phyloP scores from a whole-genome alignment of 2,888 invertebrate genomes.

The Cerceris rybyensis region DNA sequence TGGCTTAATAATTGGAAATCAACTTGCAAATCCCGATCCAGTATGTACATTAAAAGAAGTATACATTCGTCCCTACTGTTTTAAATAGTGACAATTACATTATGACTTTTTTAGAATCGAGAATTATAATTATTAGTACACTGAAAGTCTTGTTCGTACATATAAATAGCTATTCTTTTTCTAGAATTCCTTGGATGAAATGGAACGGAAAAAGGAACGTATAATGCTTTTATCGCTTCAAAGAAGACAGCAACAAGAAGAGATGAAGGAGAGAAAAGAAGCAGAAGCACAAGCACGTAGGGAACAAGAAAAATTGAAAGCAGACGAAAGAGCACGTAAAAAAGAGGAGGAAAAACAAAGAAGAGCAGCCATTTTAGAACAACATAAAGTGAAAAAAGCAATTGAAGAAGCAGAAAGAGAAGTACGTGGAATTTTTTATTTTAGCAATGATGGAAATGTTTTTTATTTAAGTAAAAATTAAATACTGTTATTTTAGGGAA shows the following conservation, averaged over 20 bases:
- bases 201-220: slow-evolving; percentile 95
- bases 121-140: background rate
- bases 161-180: background rate
- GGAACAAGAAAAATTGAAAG: slow-evolving; percentile 89
- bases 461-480: background rate
- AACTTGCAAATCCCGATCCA: slow-evolving; percentile 86
- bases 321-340: slow-evolving; percentile 88
- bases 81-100: background rate
- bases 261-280: slow-evolving; percentile 92
- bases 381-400: slow-evolving; percentile 96
- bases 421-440: slow-evolving; percentile 81
- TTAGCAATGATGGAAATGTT: background rate
- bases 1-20: slow-evolving; percentile 87
- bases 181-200: slow-evolving; percentile 93
- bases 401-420: slow-evolving; percentile 95
- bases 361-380: slow-evolving; percentile 93
- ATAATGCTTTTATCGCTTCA: slow-evolving; percentile 95
- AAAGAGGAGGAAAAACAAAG: slow-evolving; percentile 94
- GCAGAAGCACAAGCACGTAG: slow-evolving; percentile 89
- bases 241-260: slow-evolving; percentile 95
- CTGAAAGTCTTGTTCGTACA: background rate
- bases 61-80: background rate
- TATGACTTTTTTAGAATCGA: background rate
- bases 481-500: slow-evolving; percentile 84
- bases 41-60: slow-evolving; percentile 81